Conservation (phyloP, 2,888 invertebrate genomes). For the Leistus spinibarbis region DNA sequence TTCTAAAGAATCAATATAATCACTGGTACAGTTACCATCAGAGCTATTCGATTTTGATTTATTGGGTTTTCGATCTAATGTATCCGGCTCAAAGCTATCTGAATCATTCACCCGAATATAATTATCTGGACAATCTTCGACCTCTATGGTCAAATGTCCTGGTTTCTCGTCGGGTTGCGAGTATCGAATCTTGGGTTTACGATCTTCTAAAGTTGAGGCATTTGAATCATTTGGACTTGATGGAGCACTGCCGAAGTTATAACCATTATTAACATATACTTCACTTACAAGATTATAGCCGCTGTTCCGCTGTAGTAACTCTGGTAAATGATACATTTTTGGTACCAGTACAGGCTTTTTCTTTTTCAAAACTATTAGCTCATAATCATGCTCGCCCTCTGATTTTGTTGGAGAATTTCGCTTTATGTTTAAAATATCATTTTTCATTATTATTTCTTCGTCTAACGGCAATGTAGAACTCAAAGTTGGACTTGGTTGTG, state of each 20-base stretch:
- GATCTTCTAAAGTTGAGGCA: slow-evolving; percentile 59
- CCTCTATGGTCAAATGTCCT: slow-evolving; percentile 83
- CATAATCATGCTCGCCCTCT: slow-evolving; percentile 57
- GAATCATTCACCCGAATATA: slow-evolving; percentile 78
- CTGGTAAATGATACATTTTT: slow-evolving; percentile 52
- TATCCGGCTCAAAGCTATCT: slow-evolving; percentile 85
- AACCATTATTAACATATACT: slow-evolving; percentile 79
- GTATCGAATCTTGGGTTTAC: slow-evolving; percentile 58
- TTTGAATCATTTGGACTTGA: slow-evolving; percentile 66
- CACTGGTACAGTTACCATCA: slow-evolving; percentile 51
- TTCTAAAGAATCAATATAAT: slow-evolving; percentile 64
- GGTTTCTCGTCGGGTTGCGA: slow-evolving; percentile 67
- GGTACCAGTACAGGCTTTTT: slow-evolving; percentile 58
- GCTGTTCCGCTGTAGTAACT: slow-evolving; percentile 58
- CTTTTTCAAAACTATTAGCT: slow-evolving; percentile 55
- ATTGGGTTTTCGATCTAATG: slow-evolving; percentile 78
- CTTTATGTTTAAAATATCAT: slow-evolving; percentile 71
- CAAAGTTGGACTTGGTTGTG: slow-evolving; percentile 75
- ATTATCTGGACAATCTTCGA: slow-evolving; percentile 80
- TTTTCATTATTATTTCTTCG: slow-evolving; percentile 80
- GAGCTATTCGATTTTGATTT: slow-evolving; percentile 54
- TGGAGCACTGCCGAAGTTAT: slow-evolving; percentile 66
- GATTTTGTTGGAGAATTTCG: slow-evolving; percentile 56
- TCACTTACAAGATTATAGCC: slow-evolving; percentile 76
- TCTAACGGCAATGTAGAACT: slow-evolving; percentile 77